Percentiles rank a stretch among this genome's conserved stretches.
These are phyloP conservation scores for Enteromius argenteus DNA, from an alignment of 2,797 vertebrate species.

Conservation along the genomic window DNA sequence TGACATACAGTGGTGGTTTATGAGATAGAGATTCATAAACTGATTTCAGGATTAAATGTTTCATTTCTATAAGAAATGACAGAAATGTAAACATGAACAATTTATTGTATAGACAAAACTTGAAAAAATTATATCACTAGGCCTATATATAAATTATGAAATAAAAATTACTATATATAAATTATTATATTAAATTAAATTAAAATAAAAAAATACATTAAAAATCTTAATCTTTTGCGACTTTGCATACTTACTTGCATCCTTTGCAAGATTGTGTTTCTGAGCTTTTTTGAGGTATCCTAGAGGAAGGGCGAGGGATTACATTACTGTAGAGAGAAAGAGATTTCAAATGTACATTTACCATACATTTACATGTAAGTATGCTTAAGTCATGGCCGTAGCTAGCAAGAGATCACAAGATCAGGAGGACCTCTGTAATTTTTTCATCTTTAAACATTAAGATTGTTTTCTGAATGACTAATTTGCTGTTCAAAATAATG, in stretches of 20 bases:
- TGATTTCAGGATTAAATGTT: neutral
- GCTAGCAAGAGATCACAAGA: too few species aligned
- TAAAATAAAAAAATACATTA: too few species aligned
- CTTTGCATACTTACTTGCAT: neutral
- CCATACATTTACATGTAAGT: neutral
- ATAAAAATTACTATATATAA: too few species aligned
- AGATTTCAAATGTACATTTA: neutral
- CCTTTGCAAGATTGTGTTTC: constrained; percentile 23
- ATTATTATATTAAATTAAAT: too few species aligned
- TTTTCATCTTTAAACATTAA: neutral
- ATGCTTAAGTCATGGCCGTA: neutral
- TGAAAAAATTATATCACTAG: neutral
- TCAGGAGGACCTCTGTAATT: too few species aligned
- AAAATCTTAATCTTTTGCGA: too few species aligned
- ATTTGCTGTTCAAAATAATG: neutral
- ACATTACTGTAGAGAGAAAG: constrained; percentile 35
- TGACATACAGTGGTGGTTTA: neutral
- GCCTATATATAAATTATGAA: too few species aligned
- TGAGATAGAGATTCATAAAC: neutral
- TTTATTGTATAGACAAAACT: neutral
- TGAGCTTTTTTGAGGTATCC: constrained; percentile 21
- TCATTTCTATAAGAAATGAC: neutral
- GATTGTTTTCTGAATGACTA: neutral
- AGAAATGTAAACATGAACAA: neutral
- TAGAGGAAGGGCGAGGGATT: neutral